A percentile compares a stretch with the other conserved stretches of the same genome.
Conservation (phyloP, 2,888 invertebrate genomes). For the Ochlodes sylvanus region DNA sequence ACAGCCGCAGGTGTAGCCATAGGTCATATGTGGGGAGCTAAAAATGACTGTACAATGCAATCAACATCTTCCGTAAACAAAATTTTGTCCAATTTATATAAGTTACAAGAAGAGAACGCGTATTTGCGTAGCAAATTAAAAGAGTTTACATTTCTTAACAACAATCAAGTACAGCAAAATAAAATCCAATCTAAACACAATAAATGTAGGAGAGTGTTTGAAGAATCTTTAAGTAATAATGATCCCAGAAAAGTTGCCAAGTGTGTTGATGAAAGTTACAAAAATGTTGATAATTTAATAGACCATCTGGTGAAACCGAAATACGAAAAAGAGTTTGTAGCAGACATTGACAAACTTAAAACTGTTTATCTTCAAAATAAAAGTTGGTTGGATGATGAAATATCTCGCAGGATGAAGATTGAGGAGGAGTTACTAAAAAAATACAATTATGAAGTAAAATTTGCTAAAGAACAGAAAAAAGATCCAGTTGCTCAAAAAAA, state of each 20-base stretch:
- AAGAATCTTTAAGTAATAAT: constrained; percentile 68
- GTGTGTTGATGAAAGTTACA: constrained; percentile 64
- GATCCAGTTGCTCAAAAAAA: constrained; percentile 35
- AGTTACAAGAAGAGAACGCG: constrained; percentile 80
- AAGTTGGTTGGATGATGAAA: constrained; percentile 73
- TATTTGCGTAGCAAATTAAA: constrained; percentile 72
- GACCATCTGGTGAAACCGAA: constrained; percentile 54
- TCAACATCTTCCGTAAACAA: constrained; percentile 74
- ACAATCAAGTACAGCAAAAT: constrained; percentile 57
- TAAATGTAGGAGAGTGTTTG: constrained; percentile 75
- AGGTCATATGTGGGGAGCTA: constrained; percentile 81
- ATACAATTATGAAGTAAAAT: constrained; percentile 34
- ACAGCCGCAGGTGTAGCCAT: constrained; percentile 80
- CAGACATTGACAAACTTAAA: constrained; percentile 66
- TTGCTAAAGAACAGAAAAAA: constrained; percentile 14
- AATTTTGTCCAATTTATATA: constrained; percentile 77
- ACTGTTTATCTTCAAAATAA: constrained; percentile 72
- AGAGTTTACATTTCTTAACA: constrained; percentile 63
- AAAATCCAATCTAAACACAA: constrained; percentile 59
- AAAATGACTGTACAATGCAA: constrained; percentile 70
- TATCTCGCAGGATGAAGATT: constrained; percentile 53
- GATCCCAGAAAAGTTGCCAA: constrained; percentile 62
- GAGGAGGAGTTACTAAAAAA: constrained; percentile 36
- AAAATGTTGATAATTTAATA: constrained; percentile 48
- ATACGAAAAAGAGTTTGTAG: constrained; percentile 66